These are phyloP conservation scores for Polyploca ridens DNA, from an alignment of 2,888 invertebrate species.

Conservation along the genomic window DNA sequence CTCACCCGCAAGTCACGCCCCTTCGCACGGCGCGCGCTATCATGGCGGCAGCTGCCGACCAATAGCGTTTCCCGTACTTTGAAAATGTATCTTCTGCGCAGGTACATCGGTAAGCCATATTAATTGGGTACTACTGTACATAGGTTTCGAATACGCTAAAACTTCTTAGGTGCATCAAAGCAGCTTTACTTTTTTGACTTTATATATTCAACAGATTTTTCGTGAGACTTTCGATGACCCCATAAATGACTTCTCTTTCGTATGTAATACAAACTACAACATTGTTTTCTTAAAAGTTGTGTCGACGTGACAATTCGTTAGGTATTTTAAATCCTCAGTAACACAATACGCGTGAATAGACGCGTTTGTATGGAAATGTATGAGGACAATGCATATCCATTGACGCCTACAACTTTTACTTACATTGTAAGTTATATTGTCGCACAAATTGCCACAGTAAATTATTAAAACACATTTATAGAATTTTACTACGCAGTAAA, in stretches of 20 bases:
- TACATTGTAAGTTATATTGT: slow-evolving; percentile 37
- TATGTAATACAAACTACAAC: neutral
- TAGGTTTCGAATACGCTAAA: too few relatives aligned
- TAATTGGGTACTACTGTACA: too few relatives aligned
- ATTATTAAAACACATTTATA: slow-evolving; percentile 59
- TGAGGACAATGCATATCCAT: slow-evolving; percentile 13
- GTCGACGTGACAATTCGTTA: neutral
- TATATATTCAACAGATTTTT: too few relatives aligned
- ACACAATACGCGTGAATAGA: neutral
- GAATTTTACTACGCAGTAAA: slow-evolving; percentile 61
- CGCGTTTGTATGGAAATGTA: neutral
- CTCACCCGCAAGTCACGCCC: too few relatives aligned
- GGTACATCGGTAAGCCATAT: too few relatives aligned
- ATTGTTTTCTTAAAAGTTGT: neutral
- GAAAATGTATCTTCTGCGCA: too few relatives aligned
- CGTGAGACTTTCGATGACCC: too few relatives aligned
- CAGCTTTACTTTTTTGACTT: too few relatives aligned
- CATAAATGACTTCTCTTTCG: neutral
- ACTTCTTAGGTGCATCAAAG: too few relatives aligned
- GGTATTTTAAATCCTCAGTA: neutral
- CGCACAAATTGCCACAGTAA: slow-evolving; percentile 57
- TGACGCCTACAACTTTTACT: slow-evolving; percentile 24
- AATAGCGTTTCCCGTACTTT: too few relatives aligned
- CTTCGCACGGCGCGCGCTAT: too few relatives aligned
- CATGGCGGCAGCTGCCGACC: too few relatives aligned